These are phyloP conservation scores for Parasteatoda tepidariorum DNA, from an alignment of 1,140 invertebrate genomes.

Conservation along the genomic window DNA sequence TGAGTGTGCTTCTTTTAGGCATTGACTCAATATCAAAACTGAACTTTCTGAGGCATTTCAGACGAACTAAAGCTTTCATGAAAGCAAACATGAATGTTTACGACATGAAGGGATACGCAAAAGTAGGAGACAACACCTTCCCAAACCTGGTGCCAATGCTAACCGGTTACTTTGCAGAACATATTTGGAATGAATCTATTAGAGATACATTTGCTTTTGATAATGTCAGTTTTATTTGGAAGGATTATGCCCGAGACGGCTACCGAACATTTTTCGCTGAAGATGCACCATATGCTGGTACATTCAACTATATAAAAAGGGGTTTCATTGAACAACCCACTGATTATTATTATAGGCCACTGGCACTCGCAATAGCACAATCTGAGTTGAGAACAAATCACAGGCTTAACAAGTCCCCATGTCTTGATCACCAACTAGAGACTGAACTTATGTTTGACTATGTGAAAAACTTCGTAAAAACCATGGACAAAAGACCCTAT, in stretches of 20 bases:
- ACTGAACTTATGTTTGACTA: conserved; percentile 32
- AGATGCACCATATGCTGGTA: conserved; percentile 79
- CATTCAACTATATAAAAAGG: conserved; percentile 83
- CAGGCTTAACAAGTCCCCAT: conserved; percentile 62
- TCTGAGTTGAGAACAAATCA: conserved; percentile 26
- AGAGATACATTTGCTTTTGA: conserved; percentile 33
- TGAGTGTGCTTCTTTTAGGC: conserved; percentile 70
- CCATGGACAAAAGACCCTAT: conserved; percentile 56
- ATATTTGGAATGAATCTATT: conserved; percentile 31
- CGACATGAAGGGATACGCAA: conserved; percentile 68
- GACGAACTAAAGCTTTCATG: conserved; percentile 29
- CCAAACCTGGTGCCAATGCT: conserved; percentile 69
- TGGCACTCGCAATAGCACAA: conserved; percentile 68
- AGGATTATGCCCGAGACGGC: conserved; percentile 63
- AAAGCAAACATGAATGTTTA: not conserved
- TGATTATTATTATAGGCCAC: conserved; percentile 84
- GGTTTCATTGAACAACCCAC: conserved; percentile 83
- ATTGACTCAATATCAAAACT: conserved; percentile 74
- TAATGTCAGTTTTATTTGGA: conserved; percentile 46
- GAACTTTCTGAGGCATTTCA: conserved; percentile 73
- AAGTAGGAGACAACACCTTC: conserved; percentile 70
- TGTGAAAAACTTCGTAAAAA: conserved; percentile 52
- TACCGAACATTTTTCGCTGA: conserved; percentile 81
- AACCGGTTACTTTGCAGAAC: conserved; percentile 63
- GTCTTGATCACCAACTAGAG: conserved; percentile 61